phyloP scores from a whole-genome alignment of 2,113 vertebrate genomes.

The Hyla sarda region DNA sequence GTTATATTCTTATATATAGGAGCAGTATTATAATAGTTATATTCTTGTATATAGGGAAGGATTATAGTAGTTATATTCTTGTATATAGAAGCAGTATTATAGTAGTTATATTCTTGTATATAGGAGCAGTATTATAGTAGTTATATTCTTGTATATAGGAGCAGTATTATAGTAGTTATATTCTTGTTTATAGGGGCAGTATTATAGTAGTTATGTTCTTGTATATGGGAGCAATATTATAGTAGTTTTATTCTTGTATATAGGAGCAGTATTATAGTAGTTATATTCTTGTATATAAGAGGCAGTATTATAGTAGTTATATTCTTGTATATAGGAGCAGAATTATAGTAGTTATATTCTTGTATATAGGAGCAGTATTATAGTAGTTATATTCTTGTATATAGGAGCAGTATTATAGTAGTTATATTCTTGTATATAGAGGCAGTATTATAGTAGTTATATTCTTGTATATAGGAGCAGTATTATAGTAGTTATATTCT shows the following conservation, averaged over 20 bases:
- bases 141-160: neutral
- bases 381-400: neutral
- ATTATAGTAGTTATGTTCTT: too few relatives aligned
- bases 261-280: neutral
- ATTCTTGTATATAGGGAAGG: neutral
- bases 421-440: constrained; percentile 5
- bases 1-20: neutral
- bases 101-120: neutral
- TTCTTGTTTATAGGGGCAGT: neutral
- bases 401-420: neutral
- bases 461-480: neutral
- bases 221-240: too few relatives aligned
- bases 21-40: constrained; percentile 1
- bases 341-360: constrained; percentile 5
- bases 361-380: constrained; percentile 2
- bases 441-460: constrained; percentile 2
- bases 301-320: neutral
- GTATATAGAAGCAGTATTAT: neutral
- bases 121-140: neutral
- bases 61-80: neutral
- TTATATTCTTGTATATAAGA: neutral
- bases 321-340: neutral
- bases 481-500: neutral
- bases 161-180: constrained; percentile 6
- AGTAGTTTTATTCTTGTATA: neutral